phyloP scores from a whole-genome alignment of 2,888 invertebrate genomes.

The Drosophila infuscata region DNA sequence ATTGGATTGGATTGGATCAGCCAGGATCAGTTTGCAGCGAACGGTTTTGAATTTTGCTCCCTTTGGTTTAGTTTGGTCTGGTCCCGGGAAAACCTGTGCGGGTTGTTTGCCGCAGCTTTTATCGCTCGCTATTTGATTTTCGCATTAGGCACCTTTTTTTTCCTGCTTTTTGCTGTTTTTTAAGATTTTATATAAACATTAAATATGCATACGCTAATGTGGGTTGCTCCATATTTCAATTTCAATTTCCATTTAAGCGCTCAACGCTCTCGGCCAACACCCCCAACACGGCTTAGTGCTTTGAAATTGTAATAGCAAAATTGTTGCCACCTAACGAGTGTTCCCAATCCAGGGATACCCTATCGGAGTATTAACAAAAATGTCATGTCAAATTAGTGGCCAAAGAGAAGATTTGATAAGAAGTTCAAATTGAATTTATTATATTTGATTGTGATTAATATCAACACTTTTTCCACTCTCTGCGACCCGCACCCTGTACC shows the following conservation, averaged over 20 bases:
- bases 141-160: slow-evolving; percentile 37
- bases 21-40: slow-evolving; percentile 6
- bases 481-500: too few relatives aligned
- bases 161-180: slow-evolving; percentile 20
- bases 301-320: slow-evolving; percentile 38
- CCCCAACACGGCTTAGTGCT: slow-evolving; percentile 40
- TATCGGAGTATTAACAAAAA: neutral
- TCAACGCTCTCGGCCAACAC: slow-evolving; percentile 8
- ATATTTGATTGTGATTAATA: neutral
- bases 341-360: neutral
- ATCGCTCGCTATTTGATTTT: slow-evolving; percentile 52
- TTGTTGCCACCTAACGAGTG: neutral
- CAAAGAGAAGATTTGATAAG: neutral
- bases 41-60: neutral
- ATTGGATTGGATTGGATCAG: slow-evolving; percentile 17
- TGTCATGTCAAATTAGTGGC: neutral
- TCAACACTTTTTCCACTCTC: neutral
- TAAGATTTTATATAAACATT: slow-evolving; percentile 58
- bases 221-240: slow-evolving; percentile 13
- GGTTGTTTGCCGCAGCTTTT: slow-evolving; percentile 66
- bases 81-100: slow-evolving; percentile 37
- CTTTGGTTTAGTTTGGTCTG: neutral
- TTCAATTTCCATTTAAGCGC: slow-evolving; percentile 39
- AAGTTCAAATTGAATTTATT: neutral
- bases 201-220: slow-evolving; percentile 39